Percentiles rank a stretch among this genome's conserved stretches.
phyloP scores from a whole-genome alignment of 2,888 invertebrate genomes.

The Drosophila niveifrons region DNA sequence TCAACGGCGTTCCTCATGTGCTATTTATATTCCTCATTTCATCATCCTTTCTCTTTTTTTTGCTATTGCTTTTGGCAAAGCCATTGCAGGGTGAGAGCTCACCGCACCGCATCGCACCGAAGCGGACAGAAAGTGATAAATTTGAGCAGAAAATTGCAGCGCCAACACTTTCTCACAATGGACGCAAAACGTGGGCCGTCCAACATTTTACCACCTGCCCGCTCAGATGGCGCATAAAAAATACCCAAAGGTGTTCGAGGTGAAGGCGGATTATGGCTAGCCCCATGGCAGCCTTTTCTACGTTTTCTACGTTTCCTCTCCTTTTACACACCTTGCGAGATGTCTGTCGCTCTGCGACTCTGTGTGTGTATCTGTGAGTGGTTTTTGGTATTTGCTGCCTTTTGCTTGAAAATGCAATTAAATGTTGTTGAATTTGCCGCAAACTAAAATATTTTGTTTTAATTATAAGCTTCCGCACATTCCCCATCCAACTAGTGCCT shows the following conservation, averaged over 20 bases:
- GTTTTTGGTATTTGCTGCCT: constrained; percentile 17
- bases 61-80: constrained; percentile 10
- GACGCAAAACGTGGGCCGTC: constrained; percentile 12
- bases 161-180: constrained; percentile 49
- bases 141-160: constrained; percentile 51
- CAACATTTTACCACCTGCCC: constrained; percentile 38
- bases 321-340: neutral
- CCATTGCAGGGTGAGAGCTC: constrained; percentile 23
- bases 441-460: constrained; percentile 67
- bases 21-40: constrained; percentile 21
- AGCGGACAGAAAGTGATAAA: constrained; percentile 44
- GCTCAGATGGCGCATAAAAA: constrained; percentile 25
- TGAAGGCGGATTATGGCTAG: constrained; percentile 15
- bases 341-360: neutral
- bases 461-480: constrained; percentile 59
- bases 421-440: constrained; percentile 42
- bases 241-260: constrained; percentile 35
- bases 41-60: constrained; percentile 6
- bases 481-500: constrained; percentile 16
- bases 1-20: constrained; percentile 12
- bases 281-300: neutral
- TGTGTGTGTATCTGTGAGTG: constrained; percentile 1
- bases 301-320: neutral
- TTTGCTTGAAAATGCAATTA: constrained; percentile 55
- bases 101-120: neutral